phyloP scores from a whole-genome alignment of 2,797 vertebrate genomes.

The Clarias laeviceps region DNA sequence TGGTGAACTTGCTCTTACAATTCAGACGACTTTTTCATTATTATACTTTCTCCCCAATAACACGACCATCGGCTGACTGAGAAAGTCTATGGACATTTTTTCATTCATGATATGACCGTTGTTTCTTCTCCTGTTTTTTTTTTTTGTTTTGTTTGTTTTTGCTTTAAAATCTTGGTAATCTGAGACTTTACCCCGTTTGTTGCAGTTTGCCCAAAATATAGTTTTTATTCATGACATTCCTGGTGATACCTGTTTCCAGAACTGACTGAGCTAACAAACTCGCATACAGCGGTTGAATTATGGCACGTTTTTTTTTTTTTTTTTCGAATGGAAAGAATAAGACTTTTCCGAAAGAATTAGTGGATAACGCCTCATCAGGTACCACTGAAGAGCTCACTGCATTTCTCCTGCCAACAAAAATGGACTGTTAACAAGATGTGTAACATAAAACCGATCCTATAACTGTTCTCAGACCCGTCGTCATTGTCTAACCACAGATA shows the following conservation, averaged over 20 bases:
- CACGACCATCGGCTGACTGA: conserved; percentile 31
- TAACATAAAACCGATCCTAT: conserved; percentile 6
- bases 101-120: conserved; percentile 31
- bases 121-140: conserved; percentile 34
- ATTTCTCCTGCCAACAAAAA: conserved; percentile 33
- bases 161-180: conserved; percentile 38
- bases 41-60: conserved; percentile 25
- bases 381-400: conserved; percentile 22
- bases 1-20: conserved; percentile 32
- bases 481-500: conserved; percentile 9
- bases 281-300: conserved; percentile 23
- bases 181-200: conserved; percentile 46
- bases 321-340: conserved; percentile 1
- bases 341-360: background rate
- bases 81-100: conserved; percentile 31
- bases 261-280: conserved; percentile 19
- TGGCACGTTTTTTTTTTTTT: background rate
- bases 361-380: conserved; percentile 1
- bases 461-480: conserved; percentile 5
- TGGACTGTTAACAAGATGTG: conserved; percentile 17
- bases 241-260: conserved; percentile 43
- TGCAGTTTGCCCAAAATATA: conserved; percentile 40
- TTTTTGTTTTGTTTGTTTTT: conserved; percentile 25
- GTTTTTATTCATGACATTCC: conserved; percentile 35
- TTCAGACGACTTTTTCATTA: conserved; percentile 30